Evolutionary conservation across 2,888 invertebrate genomes (phyloP).

Genomic region (Podotricha telesiphe): DNA sequence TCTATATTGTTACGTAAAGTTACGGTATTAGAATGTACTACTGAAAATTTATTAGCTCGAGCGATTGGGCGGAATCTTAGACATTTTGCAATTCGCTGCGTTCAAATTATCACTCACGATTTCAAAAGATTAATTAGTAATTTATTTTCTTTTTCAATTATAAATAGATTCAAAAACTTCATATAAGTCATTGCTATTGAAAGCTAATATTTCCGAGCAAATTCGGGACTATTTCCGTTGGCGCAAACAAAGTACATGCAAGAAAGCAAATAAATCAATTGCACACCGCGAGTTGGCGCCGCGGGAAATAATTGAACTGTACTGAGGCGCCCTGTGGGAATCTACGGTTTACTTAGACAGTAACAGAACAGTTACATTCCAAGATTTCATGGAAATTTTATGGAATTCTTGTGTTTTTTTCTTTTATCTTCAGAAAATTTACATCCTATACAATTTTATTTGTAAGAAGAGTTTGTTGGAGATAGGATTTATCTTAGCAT

Average conservation of each 20-base stretch:
- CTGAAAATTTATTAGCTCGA: too few species aligned
- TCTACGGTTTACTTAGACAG: constrained; percentile 68
- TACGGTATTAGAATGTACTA: too few species aligned
- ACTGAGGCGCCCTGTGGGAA: constrained; percentile 67
- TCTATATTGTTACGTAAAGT: too few species aligned
- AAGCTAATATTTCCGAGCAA: not conserved
- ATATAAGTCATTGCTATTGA: not conserved
- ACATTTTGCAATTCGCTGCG: too few species aligned
- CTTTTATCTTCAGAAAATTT: not conserved
- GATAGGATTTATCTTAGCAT: too few species aligned
- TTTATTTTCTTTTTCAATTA: too few species aligned
- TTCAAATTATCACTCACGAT: too few species aligned
- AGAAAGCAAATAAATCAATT: constrained; percentile 77
- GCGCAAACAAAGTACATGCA: constrained; percentile 51
- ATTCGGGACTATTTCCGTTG: not conserved
- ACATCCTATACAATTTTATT: not conserved
- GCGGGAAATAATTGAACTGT: constrained; percentile 76
- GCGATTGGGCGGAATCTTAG: too few species aligned
- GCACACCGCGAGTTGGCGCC: constrained; percentile 68
- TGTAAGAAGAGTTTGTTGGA: not conserved
- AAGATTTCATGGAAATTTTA: constrained; percentile 28
- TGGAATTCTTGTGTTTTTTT: not conserved
- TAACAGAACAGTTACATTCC: constrained; percentile 61
- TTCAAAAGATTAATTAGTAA: too few species aligned
- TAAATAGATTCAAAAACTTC: too few species aligned